These are phyloP conservation scores for Ceratosolen solmsi DNA, from an alignment of 1,140 invertebrate genomes.

Conservation along the genomic window DNA sequence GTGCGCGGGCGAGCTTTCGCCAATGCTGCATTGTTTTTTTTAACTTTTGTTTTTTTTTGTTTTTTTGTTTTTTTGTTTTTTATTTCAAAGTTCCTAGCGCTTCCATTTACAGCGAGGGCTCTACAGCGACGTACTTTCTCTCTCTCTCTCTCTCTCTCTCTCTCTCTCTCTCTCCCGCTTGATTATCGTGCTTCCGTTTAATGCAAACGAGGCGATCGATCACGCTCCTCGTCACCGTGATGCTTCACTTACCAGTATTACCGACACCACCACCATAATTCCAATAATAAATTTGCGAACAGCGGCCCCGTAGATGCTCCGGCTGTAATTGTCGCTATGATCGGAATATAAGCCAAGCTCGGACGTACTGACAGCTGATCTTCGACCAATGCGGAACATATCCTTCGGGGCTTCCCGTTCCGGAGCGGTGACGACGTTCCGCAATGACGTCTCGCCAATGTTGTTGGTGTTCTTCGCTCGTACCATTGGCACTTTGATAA, in stretches of 20 bases:
- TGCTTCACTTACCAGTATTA: slow-evolving; percentile 67
- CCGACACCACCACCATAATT: slow-evolving; percentile 68
- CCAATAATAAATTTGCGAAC: slow-evolving; percentile 67
- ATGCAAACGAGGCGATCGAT: too few species aligned
- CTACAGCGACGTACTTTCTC: too few species aligned
- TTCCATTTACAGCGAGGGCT: too few species aligned
- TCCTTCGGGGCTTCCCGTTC: slow-evolving; percentile 53
- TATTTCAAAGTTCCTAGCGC: too few species aligned
- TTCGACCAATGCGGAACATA: slow-evolving; percentile 68
- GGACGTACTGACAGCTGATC: slow-evolving; percentile 69
- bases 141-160: too few species aligned
- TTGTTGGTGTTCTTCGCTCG: not conserved
- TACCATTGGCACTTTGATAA: slow-evolving; percentile 41
- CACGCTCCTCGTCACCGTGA: too few species aligned
- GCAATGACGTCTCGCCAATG: not conserved
- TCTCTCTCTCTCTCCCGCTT: too few species aligned
- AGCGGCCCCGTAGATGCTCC: slow-evolving; percentile 61
- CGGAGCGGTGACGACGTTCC: not conserved
- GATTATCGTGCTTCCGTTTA: too few species aligned
- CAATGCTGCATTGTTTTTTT: too few species aligned
- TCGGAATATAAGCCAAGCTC: slow-evolving; percentile 71
- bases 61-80: too few species aligned
- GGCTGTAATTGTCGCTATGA: slow-evolving; percentile 63
- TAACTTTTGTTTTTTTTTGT: too few species aligned
- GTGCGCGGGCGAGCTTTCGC: slow-evolving; percentile 5